These are phyloP conservation scores for Homarus gammarus DNA, from an alignment of 2,888 invertebrate species.

Conservation along the genomic window DNA sequence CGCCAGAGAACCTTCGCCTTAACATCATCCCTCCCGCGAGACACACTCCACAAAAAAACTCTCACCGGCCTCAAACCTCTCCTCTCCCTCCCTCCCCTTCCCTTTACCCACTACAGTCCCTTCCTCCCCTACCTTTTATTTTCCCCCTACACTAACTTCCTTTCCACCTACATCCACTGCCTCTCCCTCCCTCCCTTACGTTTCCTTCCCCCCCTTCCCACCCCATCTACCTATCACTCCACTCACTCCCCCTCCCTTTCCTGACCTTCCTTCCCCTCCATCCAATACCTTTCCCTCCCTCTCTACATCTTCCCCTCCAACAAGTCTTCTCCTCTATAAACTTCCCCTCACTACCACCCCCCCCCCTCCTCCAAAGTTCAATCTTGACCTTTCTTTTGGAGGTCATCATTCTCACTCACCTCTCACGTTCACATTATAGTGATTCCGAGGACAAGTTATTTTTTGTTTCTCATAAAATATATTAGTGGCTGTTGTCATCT, in stretches of 20 bases:
- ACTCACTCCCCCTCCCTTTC: neutral
- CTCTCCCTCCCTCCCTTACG: no score
- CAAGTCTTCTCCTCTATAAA: neutral
- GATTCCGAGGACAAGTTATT: no score
- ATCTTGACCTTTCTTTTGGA: no score
- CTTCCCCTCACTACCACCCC: neutral
- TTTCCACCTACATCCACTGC: neutral
- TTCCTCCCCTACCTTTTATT: neutral
- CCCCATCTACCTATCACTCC: constrained; percentile 9
- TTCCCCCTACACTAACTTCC: neutral
- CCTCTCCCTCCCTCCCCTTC: no score
- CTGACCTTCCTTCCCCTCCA: neutral
- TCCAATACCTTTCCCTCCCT: neutral
- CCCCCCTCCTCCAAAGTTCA: no score
- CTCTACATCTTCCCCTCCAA: neutral
- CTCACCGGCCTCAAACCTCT: no score
- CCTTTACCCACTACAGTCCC: neutral
- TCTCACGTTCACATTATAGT: no score
- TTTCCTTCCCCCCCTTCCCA: neutral
- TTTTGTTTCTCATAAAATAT: no score
- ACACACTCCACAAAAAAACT: neutral
- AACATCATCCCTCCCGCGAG: constrained; percentile 8
- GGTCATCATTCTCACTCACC: no score
- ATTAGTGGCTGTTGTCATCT: no score
- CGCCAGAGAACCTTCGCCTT: constrained; percentile 34